Percentiles rank a stretch among this genome's conserved stretches.
phyloP scores from a whole-genome alignment of 2,797 vertebrate genomes.

The Coregonus sp. region DNA sequence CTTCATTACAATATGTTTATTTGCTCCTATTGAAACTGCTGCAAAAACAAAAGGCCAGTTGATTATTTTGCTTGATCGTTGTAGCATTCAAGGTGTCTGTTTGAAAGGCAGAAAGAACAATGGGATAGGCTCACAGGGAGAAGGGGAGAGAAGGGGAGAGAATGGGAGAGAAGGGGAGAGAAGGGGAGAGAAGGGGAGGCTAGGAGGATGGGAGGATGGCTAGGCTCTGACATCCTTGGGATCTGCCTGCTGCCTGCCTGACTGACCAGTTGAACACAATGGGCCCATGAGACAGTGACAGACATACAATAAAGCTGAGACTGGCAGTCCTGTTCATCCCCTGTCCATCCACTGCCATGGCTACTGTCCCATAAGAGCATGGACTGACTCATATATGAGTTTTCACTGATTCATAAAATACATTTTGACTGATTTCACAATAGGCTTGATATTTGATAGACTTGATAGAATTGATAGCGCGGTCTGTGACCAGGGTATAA shows the following conservation, averaged over 20 bases:
- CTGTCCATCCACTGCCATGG: conserved; percentile 49
- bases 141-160: conserved; percentile 39
- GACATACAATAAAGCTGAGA: conserved; percentile 63
- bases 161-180: conserved; percentile 39
- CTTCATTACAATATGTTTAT: conserved; percentile 81
- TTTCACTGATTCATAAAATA: conserved; percentile 50
- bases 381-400: conserved; percentile 39
- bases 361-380: conserved; percentile 59
- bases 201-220: conserved; percentile 41
- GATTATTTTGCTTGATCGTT: conserved; percentile 78
- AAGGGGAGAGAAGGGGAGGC: conserved; percentile 42
- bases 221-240: conserved; percentile 48
- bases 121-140: conserved; percentile 47
- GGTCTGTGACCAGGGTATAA: neutral
- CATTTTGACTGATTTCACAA: conserved; percentile 24
- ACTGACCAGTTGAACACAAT: conserved; percentile 53
- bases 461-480: conserved; percentile 9
- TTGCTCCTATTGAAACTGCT: conserved; percentile 65
- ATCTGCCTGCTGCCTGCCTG: conserved; percentile 63
- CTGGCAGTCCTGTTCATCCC: conserved; percentile 62
- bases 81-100: conserved; percentile 67
- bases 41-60: conserved; percentile 77
- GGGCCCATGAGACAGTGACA: conserved; percentile 56
- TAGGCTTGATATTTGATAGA: conserved; percentile 45
- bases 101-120: conserved; percentile 50